Conservation (phyloP, 2,797 vertebrate species). For the Thaleichthys pacificus region DNA sequence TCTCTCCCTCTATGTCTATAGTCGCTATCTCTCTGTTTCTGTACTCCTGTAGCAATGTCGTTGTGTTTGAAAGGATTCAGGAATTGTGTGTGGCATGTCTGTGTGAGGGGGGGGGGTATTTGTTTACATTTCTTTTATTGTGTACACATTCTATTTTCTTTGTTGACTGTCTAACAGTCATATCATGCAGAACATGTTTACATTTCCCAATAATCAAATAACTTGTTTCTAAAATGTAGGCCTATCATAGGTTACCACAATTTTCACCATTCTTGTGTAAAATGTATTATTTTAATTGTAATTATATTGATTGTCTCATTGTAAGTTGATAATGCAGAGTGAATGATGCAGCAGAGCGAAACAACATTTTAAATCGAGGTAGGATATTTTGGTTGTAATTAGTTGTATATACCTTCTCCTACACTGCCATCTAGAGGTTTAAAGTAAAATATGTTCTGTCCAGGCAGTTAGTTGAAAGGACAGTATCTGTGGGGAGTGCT, state of each 20-base stretch:
- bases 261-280: neutral
- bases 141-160: neutral
- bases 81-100: neutral
- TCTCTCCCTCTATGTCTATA: neutral
- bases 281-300: neutral
- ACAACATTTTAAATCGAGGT: too few species aligned
- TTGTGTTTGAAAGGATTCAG: neutral
- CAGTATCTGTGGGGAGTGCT: neutral
- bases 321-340: neutral
- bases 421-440: constrained; percentile 30
- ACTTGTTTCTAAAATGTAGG: neutral
- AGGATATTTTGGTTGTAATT: neutral
- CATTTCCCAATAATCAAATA: neutral
- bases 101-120: neutral
- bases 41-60: neutral
- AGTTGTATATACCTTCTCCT: neutral
- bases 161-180: neutral
- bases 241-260: neutral
- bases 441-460: neutral
- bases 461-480: neutral
- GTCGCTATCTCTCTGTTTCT: neutral
- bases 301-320: neutral
- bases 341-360: neutral
- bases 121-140: constrained; percentile 7
- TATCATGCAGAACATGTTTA: neutral